A percentile compares a stretch with the other conserved stretches of the same genome.
Evolutionary conservation across 1,140 invertebrate species (phyloP).

Genomic region (Polypedilum pembai): DNA sequence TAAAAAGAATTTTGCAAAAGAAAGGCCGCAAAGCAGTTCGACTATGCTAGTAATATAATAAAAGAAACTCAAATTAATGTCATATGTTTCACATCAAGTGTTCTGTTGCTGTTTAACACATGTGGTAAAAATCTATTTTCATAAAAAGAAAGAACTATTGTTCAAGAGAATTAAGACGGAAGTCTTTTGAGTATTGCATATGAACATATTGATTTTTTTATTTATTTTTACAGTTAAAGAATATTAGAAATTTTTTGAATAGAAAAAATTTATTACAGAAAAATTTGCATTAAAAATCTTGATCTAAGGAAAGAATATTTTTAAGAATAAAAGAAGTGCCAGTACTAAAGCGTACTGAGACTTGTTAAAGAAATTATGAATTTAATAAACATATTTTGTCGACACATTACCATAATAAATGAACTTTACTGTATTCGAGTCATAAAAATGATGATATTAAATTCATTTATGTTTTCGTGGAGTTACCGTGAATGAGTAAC

Average conservation of each 20-base stretch:
- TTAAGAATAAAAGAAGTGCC: not conserved
- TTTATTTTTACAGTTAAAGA: not conserved
- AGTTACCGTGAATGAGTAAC: not conserved
- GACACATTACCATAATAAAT: constrained; percentile 26
- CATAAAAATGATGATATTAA: constrained; percentile 28
- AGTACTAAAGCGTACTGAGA: not conserved
- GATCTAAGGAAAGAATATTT: not conserved
- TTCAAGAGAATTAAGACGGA: too few relatives aligned
- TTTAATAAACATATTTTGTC: constrained; percentile 26
- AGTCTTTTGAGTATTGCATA: too few relatives aligned
- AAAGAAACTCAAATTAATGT: too few relatives aligned
- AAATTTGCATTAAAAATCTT: not conserved
- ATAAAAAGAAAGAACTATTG: too few relatives aligned
- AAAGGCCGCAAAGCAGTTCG: too few relatives aligned
- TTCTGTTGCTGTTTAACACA: too few relatives aligned
- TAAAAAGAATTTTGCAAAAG: too few relatives aligned
- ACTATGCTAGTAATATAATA: too few relatives aligned
- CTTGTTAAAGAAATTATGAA: constrained; percentile 8
- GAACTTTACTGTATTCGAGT: constrained; percentile 19
- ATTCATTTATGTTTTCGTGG: constrained; percentile 15
- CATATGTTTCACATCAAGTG: too few relatives aligned
- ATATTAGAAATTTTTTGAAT: not conserved
- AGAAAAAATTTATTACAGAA: not conserved
- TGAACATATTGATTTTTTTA: not conserved
- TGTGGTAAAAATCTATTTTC: too few relatives aligned